Percentiles rank a stretch among this genome's conserved stretches.
Evolutionary conservation across 23 tunicate species (phyloP).

Genomic region (Styela plicata): DNA sequence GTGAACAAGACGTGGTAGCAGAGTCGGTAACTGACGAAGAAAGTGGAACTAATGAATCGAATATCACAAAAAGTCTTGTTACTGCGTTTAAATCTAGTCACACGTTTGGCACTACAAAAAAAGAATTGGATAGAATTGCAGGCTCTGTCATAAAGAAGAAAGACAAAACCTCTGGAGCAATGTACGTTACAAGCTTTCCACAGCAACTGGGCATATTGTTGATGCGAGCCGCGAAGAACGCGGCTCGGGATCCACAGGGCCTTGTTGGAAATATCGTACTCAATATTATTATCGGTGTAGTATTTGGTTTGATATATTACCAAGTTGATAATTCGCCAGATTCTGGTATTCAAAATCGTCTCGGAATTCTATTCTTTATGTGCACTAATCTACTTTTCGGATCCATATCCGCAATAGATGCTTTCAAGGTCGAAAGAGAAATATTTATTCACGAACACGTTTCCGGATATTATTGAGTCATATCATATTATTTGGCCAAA

Average conservation of each 20-base stretch:
- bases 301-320: slow-evolving; percentile 77
- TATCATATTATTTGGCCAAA: slow-evolving; percentile 72
- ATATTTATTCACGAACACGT: slow-evolving; percentile 82
- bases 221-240: slow-evolving; percentile 55
- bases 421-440: slow-evolving; percentile 65
- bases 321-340: slow-evolving; percentile 70
- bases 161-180: not conserved
- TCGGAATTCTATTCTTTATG: slow-evolving; percentile 87
- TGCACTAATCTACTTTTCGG: slow-evolving; percentile 78
- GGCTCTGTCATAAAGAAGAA: not conserved
- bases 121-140: not conserved
- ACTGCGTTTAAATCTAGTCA: not conserved
- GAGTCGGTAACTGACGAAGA: not conserved
- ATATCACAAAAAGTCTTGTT: not conserved
- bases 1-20: not conserved
- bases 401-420: slow-evolving; percentile 68
- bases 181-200: slow-evolving; percentile 59
- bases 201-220: slow-evolving; percentile 66
- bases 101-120: not conserved
- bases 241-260: slow-evolving; percentile 68
- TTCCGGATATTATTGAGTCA: slow-evolving; percentile 83
- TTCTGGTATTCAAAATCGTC: slow-evolving; percentile 89
- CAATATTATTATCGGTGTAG: slow-evolving; percentile 67
- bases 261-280: slow-evolving; percentile 68
- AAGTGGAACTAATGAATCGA: not conserved